Evolutionary conservation across 2,888 invertebrate genomes (phyloP).

Genomic region (Lasioglossum vierecki): DNA sequence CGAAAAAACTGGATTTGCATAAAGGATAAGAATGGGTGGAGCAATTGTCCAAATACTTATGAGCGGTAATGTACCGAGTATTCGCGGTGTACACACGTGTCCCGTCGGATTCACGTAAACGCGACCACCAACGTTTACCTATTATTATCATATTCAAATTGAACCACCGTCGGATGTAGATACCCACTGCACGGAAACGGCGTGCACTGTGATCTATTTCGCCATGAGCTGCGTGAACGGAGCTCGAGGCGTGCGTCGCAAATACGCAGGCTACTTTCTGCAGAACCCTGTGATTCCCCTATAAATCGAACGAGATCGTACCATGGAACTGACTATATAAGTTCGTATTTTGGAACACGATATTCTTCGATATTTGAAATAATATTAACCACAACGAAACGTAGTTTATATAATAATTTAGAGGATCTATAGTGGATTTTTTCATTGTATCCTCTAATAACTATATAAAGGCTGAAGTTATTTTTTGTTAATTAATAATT

Average conservation of each 20-base stretch:
- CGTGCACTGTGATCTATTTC: constrained; percentile 43
- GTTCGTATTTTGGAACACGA: background rate
- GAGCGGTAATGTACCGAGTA: background rate
- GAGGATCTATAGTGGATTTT: too few species aligned
- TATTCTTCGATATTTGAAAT: background rate
- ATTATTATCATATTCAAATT: constrained; percentile 72
- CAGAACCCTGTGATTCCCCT: background rate
- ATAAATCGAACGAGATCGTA: background rate
- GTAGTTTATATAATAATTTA: background rate
- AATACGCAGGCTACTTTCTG: constrained; percentile 10
- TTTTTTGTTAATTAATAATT: too few species aligned
- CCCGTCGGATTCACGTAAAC: background rate
- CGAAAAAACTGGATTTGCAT: background rate
- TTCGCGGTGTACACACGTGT: background rate
- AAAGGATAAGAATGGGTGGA: background rate
- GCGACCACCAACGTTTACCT: constrained; percentile 38
- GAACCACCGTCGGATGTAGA: constrained; percentile 59
- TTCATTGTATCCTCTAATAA: too few species aligned
- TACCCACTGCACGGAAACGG: constrained; percentile 35
- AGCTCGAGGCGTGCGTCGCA: background rate
- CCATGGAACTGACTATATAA: background rate
- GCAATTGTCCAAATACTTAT: background rate
- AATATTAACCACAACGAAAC: background rate
- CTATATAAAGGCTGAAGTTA: too few species aligned
- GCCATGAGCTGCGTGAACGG: constrained; percentile 25